phyloP scores from a whole-genome alignment of 2,888 invertebrate genomes.

The Synanthedon tipuliformis region DNA sequence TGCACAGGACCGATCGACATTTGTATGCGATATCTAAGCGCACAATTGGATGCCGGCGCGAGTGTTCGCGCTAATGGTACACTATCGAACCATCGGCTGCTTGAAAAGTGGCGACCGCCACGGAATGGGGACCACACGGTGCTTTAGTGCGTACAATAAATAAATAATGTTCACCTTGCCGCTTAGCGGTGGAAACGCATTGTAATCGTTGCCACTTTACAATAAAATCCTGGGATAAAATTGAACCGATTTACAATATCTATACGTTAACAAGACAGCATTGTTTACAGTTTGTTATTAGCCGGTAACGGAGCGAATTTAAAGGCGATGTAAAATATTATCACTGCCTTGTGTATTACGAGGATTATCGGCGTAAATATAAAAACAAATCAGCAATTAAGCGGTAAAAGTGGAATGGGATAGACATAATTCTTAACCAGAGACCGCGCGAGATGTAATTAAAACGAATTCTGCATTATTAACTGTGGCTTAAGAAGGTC shows the following conservation, averaged over 20 bases:
- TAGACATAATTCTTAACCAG: background rate
- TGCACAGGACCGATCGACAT: conserved; percentile 48
- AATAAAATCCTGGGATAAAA: background rate
- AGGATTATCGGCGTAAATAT: too few relatives aligned
- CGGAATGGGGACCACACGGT: conserved; percentile 56
- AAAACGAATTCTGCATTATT: conserved; percentile 43
- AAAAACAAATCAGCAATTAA: too few relatives aligned
- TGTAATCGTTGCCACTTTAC: background rate
- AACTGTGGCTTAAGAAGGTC: conserved; percentile 48
- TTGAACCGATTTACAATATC: background rate
- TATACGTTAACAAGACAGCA: background rate
- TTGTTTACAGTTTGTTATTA: background rate
- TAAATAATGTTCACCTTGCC: conserved; percentile 39
- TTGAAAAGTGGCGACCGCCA: conserved; percentile 61
- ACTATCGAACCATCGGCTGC: conserved; percentile 61
- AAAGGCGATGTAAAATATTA: too few relatives aligned
- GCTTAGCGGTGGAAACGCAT: background rate
- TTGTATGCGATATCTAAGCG: conserved; percentile 69
- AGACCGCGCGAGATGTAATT: conserved; percentile 37
- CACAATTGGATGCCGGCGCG: conserved; percentile 69
- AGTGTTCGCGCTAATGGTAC: conserved; percentile 68
- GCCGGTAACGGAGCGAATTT: too few relatives aligned
- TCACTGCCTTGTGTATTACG: too few relatives aligned
- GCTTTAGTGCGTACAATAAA: conserved; percentile 51
- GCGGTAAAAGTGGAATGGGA: background rate